Base-by-base conservation (phyloP, 2,888 invertebrate genomes). In the Teleogryllus oceanicus region DNA sequence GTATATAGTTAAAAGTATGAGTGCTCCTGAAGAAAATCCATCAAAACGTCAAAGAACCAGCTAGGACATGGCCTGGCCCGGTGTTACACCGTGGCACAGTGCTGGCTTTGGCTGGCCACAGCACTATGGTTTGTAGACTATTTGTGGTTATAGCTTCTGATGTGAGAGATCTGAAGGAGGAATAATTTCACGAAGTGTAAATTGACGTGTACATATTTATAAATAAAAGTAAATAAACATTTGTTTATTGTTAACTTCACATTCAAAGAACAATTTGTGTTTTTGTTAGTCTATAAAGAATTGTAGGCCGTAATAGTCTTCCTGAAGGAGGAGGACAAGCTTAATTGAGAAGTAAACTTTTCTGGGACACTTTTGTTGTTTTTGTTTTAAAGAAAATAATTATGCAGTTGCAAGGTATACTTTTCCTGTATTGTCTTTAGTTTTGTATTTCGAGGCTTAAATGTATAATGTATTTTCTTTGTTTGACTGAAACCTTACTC, bases 1-100 rank as follows among this genome's bases (percentile, higher is more conserved):
- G 86, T 96, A 95, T 89, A 95, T 95, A 93, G 90, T 94, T 88
- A 89, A 90, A 80, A 89, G 89, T 13, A 88, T 81, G 82, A 20
- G 37, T 78, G 49, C 86, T 80, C 86, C 87, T 81, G 87, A 87
- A 83, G 87, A 87, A 84, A 85, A 85, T 79, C 85, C 87, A 79
- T 86, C 87, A 83, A 90, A 90, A 85, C 88, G 90, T 80, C 89
- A 89, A 84, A 87, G 90, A 84, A 89, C 88, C 85, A 91, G 91
- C 90, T 91, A 91, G 90, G 90, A 90, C 77, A 76, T 78, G 78
- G 80, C 76, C 24, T 81, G 81, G 80, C 79, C 81, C 80, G 81
- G 81, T 24, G 76, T 76, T 37, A 75, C 62, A 50, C 78, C 78
- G 76, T 78, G 50, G 50, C 78, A 78, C 50, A 50, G 50, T 77